Base-by-base conservation (phyloP, 2,888 invertebrate genomes). In the Heteropelma amictum region DNA sequence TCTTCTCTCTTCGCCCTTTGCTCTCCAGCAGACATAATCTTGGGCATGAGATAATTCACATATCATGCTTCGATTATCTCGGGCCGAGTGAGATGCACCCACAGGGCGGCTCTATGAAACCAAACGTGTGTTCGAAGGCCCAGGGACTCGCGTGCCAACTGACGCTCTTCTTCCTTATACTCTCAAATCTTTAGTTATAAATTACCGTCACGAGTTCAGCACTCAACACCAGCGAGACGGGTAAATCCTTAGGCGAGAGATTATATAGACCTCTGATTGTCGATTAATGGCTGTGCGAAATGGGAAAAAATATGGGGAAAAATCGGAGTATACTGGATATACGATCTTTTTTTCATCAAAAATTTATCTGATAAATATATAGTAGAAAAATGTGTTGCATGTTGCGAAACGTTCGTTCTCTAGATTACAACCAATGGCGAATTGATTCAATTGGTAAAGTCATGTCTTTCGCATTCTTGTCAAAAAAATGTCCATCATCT, bases 131-230 rank as follows among this genome's bases (percentile, higher is more conserved):
- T 53, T 53, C 17, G 19, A 58, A 74, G 75, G 79, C 61, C 68
- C 67, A 54, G 70, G 80, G 83, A 80, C 86, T 86, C 86, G 86
- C 86, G 86, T 86, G 86, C 86, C 86, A 86, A 85, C 86, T 86
- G 86, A 86, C 86, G 85, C 80, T 77, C 67, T 64, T 53, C 33
- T 53, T 53, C 54, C 28, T 67, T 42, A 30, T 56, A 33, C 33
- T 61, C 47, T 33, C 14, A 28, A 21, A 10, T 47, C 5, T 17
- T 0, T 47, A 21, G 7, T 6, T 47, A 33, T 33, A 33, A 21
- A 19, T 21, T 14, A 12, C 30, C 45, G n/a, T 42, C 40, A 26
- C n/a, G 28, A 5, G 14, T n/a, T 28, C 21, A 19, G 26, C 23
- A 19, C 8, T n/a, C n/a, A 28, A 30, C 28, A 35, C 26, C 23